Base-by-base conservation (phyloP, 2,888 invertebrate genomes). In the Cryptus viduatorius region DNA sequence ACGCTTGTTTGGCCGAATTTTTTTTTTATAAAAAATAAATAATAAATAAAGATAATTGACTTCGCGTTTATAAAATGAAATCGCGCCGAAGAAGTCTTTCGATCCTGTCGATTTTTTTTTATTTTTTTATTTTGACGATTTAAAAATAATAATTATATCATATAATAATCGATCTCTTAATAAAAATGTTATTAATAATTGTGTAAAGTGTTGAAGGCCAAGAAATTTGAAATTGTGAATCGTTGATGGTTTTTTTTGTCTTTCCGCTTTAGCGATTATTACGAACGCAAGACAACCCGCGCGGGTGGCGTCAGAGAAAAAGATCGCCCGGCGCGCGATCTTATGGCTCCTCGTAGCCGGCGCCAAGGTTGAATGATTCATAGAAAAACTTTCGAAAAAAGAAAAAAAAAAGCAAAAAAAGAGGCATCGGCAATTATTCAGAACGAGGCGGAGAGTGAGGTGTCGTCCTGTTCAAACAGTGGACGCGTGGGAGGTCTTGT, bases 401-500 rank as follows among this genome's bases (percentile, higher is more conserved):
- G 8, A 2, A 37, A 37, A 37, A 24, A 24, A 24, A 24, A 24
- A 24, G 2, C 1, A 24, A 37, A 37, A 37, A 37, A 37, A 37
- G 71, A 73, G 76, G 75, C 76, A 64, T 59, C 71, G 65, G 75
- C 83, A 83, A 85, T 85, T 83, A 85, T 83, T 79, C 76, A 80
- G 73, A 64, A 82, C 79, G 69, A 85, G 79, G 75, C 77, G 76
- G 69, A 72, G 80, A 37, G 69, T 73, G 64, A 83, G 85, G 85
- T 83, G 80, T 85, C 83, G 69, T 83, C 83, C 79, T 79, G 82
- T 85, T 79, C 79, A 85, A 85, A 82, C 79, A 85, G 69, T 75
- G 68, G 71, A 82, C 82, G 81, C 82, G 72, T 84, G 82, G 86
- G 82, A 84, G 84, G 82, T 84, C 59, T 76, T 37, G 46, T 61